These are phyloP conservation scores for Drosophila nr. perissopoda DNA, from an alignment of 2,888 invertebrate genomes.

Conservation along the genomic window DNA sequence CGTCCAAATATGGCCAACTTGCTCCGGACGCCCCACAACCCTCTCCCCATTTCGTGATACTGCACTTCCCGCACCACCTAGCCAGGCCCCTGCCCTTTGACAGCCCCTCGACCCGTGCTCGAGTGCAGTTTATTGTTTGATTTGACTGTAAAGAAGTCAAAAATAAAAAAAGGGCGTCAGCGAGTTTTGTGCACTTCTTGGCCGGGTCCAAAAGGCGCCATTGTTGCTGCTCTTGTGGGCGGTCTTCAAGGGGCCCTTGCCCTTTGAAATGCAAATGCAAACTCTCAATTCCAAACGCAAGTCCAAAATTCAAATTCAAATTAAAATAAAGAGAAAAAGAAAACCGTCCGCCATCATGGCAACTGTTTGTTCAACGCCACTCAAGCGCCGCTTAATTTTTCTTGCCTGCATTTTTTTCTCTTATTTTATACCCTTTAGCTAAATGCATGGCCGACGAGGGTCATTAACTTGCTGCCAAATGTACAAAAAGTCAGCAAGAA, in stretches of 20 bases:
- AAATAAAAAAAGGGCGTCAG: constrained; percentile 34
- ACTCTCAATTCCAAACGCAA: constrained; percentile 50
- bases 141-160: constrained; percentile 29
- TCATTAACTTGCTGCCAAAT: not conserved
- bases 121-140: constrained; percentile 81
- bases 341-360: constrained; percentile 62
- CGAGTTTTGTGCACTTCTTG: constrained; percentile 52
- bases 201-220: constrained; percentile 37
- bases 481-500: not conserved
- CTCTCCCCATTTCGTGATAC: not conserved
- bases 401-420: not conserved
- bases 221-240: constrained; percentile 59
- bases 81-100: not conserved
- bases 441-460: not conserved
- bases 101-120: constrained; percentile 50
- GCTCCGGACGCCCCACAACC: constrained; percentile 4
- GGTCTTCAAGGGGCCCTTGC: constrained; percentile 52
- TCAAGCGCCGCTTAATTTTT: constrained; percentile 31
- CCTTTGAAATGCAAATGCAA: constrained; percentile 70
- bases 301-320: constrained; percentile 46
- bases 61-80: constrained; percentile 23
- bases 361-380: constrained; percentile 51
- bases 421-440: not conserved
- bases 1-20: constrained; percentile 81
- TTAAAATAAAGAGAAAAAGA: constrained; percentile 28